phyloP scores from a whole-genome alignment of 2,888 invertebrate genomes.

The Thereva nobilitata region DNA sequence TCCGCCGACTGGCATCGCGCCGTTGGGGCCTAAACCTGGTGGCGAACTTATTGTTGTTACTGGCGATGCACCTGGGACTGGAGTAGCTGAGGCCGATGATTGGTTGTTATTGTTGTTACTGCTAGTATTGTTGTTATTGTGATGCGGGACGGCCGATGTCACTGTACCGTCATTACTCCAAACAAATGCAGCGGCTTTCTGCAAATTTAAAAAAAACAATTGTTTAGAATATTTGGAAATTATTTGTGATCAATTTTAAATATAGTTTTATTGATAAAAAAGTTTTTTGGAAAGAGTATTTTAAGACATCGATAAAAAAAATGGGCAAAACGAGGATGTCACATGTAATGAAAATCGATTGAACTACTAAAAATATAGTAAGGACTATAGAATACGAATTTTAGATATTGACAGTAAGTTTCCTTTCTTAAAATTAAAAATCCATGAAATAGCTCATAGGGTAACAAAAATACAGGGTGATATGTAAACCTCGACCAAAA shows the following conservation, averaged over 20 bases:
- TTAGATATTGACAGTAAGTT: too few relatives aligned
- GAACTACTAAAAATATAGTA: too few relatives aligned
- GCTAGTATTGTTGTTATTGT: slow-evolving; percentile 40
- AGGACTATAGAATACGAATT: too few relatives aligned
- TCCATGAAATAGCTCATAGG: too few relatives aligned
- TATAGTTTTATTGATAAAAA: too few relatives aligned
- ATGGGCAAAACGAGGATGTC: too few relatives aligned
- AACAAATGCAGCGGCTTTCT: slow-evolving; percentile 69
- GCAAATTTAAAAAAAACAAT: slow-evolving; percentile 54
- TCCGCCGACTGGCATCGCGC: slow-evolving; percentile 57
- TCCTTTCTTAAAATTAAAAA: too few relatives aligned
- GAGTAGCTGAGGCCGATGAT: slow-evolving; percentile 49
- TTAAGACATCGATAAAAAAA: too few relatives aligned
- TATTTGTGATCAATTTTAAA: not conserved
- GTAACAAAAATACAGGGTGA: too few relatives aligned
- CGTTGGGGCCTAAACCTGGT: slow-evolving; percentile 42
- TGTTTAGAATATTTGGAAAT: slow-evolving; percentile 45
- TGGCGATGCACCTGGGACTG: slow-evolving; percentile 50
- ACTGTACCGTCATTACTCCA: slow-evolving; percentile 60
- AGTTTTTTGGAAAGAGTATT: too few relatives aligned
- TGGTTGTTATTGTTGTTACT: slow-evolving; percentile 41
- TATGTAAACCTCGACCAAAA: too few relatives aligned
- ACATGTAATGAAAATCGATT: too few relatives aligned
- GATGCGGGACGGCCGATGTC: slow-evolving; percentile 42
- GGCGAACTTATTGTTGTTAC: slow-evolving; percentile 43